These are phyloP conservation scores for Bostrychus sinensis DNA, from an alignment of 2,113 vertebrate species.

Conservation along the genomic window DNA sequence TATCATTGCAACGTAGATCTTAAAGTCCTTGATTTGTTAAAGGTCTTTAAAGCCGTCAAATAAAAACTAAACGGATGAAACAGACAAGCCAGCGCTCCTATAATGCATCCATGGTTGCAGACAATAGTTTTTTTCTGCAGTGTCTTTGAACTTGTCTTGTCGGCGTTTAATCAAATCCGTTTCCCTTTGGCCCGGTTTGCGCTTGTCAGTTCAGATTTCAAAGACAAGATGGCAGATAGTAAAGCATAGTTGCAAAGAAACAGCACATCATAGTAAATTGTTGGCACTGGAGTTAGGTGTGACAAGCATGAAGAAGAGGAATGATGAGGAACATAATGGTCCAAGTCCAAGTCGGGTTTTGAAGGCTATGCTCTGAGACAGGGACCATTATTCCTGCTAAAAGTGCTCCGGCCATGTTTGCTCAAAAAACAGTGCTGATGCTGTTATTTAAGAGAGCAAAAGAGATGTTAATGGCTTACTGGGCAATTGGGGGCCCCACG, in stretches of 20 bases:
- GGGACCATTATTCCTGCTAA: constrained; percentile 8
- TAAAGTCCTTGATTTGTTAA: constrained; percentile 17
- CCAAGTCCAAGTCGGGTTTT: not conserved
- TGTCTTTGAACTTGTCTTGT: constrained; percentile 33
- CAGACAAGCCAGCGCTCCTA: constrained; percentile 9
- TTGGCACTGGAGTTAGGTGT: constrained; percentile 24
- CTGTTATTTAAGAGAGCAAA: constrained; percentile 13
- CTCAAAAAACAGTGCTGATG: constrained; percentile 20
- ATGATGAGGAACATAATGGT: constrained; percentile 22
- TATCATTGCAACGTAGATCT: constrained; percentile 9
- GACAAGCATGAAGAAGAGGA: constrained; percentile 39
- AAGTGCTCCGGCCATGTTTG: constrained; percentile 7
- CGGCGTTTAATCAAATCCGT: constrained; percentile 43
- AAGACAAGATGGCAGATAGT: constrained; percentile 14
- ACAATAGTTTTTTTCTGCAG: constrained; percentile 14
- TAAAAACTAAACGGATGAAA: constrained; percentile 28
- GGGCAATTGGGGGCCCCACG: constrained; percentile 15
- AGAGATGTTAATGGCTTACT: constrained; percentile 25
- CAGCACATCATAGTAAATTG: constrained; percentile 28
- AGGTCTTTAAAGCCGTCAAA: constrained; percentile 13
- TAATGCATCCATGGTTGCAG: constrained; percentile 11
- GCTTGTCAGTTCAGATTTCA: constrained; percentile 51
- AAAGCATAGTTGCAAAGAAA: constrained; percentile 25
- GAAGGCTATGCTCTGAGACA: constrained; percentile 24
- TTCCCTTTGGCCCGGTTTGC: constrained; percentile 48